These are phyloP conservation scores for Anhinga anhinga DNA, from an alignment of 2,113 vertebrate genomes.

Conservation along the genomic window DNA sequence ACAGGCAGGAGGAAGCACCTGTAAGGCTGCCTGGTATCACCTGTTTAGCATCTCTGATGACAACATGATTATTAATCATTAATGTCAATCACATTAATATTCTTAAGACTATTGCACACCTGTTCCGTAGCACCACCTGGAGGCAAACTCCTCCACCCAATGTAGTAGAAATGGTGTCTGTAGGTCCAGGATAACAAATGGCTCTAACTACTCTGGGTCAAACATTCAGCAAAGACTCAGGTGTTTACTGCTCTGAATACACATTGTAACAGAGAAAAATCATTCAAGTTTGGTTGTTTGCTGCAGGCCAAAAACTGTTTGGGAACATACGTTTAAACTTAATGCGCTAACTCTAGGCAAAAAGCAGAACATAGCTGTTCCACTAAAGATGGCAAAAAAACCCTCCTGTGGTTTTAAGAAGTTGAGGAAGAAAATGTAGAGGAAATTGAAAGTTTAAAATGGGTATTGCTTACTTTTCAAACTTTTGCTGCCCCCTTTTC, in stretches of 20 bases:
- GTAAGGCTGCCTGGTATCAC: neutral
- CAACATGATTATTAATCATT: neutral
- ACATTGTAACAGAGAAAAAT: fast-evolving
- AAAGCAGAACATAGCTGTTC: neutral
- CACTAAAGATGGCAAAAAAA: neutral
- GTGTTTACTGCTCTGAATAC: neutral
- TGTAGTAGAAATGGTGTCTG: neutral
- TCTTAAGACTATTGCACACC: neutral
- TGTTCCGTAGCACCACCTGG: conserved; percentile 9
- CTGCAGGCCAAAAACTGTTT: neutral
- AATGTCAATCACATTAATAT: neutral
- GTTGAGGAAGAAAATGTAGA: fast-evolving
- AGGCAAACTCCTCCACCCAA: neutral
- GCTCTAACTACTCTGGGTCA: neutral
- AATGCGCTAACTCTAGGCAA: neutral
- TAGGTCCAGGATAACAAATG: neutral
- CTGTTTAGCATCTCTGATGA: neutral
- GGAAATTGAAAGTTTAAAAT: neutral
- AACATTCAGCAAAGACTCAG: neutral
- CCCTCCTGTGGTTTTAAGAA: neutral
- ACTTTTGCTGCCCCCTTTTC: neutral
- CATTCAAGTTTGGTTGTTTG: neutral
- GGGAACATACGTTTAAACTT: neutral
- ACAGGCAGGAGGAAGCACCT: neutral
- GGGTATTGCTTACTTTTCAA: neutral